Conservation (phyloP, 2,888 invertebrate genomes). For the Dichetophora obliterata region DNA sequence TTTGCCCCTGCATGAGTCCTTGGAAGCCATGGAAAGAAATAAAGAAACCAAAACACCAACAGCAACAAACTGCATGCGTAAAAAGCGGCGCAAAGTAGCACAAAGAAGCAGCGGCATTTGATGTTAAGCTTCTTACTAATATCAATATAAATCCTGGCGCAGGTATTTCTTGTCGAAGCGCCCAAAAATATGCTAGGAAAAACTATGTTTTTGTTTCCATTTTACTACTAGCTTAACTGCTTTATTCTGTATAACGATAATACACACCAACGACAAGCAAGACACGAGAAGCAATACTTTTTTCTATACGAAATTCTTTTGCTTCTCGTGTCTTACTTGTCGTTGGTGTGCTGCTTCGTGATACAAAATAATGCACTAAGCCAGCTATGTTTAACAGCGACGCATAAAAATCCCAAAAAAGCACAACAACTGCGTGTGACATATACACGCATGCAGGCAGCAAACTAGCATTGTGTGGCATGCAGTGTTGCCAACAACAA, state of each 20-base stretch:
- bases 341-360: no score
- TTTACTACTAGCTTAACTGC: background rate
- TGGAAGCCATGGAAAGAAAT: background rate
- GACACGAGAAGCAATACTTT: no score
- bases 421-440: no score
- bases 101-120: background rate
- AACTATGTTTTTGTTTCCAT: background rate
- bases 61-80: background rate
- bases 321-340: no score
- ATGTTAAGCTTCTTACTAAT: conserved; percentile 27
- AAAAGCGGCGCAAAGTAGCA: background rate
- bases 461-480: background rate
- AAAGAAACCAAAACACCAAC: background rate
- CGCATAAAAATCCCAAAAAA: no score
- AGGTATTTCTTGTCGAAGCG: conserved; percentile 1
- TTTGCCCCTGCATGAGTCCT: background rate
- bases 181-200: background rate
- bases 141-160: conserved; percentile 14
- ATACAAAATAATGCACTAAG: no score
- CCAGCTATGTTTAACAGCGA: no score
- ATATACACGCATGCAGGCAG: background rate
- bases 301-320: no score
- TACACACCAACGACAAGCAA: no score
- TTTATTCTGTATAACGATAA: no score
- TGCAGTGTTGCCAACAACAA: background rate